Evolutionary conservation across 2,888 invertebrate species (phyloP).

Genomic region (Troides aeacus): DNA sequence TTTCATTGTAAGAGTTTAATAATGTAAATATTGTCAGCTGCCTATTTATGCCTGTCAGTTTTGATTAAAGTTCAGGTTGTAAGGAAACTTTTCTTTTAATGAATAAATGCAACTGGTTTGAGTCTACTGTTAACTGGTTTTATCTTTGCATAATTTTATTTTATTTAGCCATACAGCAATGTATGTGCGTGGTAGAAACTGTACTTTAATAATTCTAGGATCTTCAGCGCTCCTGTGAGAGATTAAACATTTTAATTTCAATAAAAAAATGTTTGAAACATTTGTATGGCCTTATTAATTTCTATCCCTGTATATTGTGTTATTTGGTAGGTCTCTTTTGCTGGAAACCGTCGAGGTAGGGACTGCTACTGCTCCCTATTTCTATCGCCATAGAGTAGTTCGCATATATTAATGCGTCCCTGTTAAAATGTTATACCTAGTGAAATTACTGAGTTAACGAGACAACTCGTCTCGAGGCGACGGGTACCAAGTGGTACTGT

Average conservation of each 20-base stretch:
- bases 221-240: slow-evolving; percentile 42
- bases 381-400: too few relatives aligned
- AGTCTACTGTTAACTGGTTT: neutral
- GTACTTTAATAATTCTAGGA: slow-evolving; percentile 29
- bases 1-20: slow-evolving; percentile 17
- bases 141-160: slow-evolving; percentile 16
- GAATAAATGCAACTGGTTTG: slow-evolving; percentile 9
- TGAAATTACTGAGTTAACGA: too few relatives aligned
- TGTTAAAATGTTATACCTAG: too few relatives aligned
- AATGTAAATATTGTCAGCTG: slow-evolving; percentile 17
- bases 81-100: slow-evolving; percentile 2
- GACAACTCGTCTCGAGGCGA: too few relatives aligned
- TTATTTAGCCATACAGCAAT: slow-evolving; percentile 11
- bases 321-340: too few relatives aligned
- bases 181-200: slow-evolving; percentile 19
- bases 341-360: too few relatives aligned
- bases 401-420: too few relatives aligned
- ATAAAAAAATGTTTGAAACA: slow-evolving; percentile 53
- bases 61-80: slow-evolving; percentile 3
- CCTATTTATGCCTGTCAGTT: neutral
- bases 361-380: too few relatives aligned
- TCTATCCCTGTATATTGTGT: too few relatives aligned
- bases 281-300: neutral
- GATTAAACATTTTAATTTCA: slow-evolving; percentile 56
- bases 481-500: too few relatives aligned